Conservation (phyloP, 1,140 invertebrate genomes). For the Ooceraea biroi region DNA sequence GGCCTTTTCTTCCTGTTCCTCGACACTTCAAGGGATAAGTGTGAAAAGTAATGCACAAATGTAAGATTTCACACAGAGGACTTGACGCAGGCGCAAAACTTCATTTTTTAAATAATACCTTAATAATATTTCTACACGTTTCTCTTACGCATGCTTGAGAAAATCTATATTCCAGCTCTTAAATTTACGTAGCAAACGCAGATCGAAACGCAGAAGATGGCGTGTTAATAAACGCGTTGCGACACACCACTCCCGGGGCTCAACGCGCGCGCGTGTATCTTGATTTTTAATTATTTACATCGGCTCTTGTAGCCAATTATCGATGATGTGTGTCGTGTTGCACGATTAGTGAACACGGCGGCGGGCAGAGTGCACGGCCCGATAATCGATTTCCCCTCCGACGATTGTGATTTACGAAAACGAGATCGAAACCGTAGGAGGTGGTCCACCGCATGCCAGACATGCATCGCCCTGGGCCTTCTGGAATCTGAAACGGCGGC, state of each 20-base stretch:
- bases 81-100: not conserved
- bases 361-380: not conserved
- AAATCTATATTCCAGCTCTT: not conserved
- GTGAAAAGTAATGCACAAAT: not conserved
- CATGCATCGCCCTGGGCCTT: constrained; percentile 55
- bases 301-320: constrained; percentile 27
- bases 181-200: constrained; percentile 14
- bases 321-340: constrained; percentile 11
- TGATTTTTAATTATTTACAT: constrained; percentile 48
- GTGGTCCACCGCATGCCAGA: constrained; percentile 25
- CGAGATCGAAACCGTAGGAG: constrained; percentile 61
- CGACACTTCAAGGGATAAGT: not conserved
- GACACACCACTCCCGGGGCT: not conserved
- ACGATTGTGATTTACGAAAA: constrained; percentile 68
- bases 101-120: not conserved
- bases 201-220: not conserved
- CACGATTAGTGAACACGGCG: constrained; percentile 45
- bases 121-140: not conserved
- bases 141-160: not conserved
- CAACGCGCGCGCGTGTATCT: not conserved
- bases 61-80: not conserved
- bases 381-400: constrained; percentile 49
- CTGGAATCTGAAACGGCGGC: constrained; percentile 54
- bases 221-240: not conserved
- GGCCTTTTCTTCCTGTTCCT: not conserved